phyloP scores from a whole-genome alignment of 2,113 vertebrate species.

The Rhinolophus ferrumequinum region DNA sequence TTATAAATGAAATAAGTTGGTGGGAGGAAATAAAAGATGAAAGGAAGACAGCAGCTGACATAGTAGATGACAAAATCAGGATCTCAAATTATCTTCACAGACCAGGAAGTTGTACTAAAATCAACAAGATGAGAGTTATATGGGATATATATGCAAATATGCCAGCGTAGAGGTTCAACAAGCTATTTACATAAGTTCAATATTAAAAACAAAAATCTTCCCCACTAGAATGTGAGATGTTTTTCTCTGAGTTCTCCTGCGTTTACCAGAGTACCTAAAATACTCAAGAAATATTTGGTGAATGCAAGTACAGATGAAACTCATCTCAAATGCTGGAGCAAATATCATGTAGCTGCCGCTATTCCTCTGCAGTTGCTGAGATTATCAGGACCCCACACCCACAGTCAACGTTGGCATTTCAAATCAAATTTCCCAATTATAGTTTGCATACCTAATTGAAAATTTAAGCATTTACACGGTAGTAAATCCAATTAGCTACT shows the following conservation, averaged over 20 bases:
- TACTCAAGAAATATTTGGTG: not conserved
- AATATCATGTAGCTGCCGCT: not conserved
- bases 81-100: constrained; percentile 24
- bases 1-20: not conserved
- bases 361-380: not conserved
- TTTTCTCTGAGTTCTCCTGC: not conserved
- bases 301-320: not conserved
- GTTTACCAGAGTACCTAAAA: not conserved
- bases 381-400: not conserved
- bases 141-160: not conserved
- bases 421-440: constrained; percentile 62
- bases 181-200: not conserved
- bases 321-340: not conserved
- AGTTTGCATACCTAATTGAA: constrained; percentile 39
- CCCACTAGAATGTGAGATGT: not conserved
- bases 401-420: constrained; percentile 32
- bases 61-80: not conserved
- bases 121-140: not conserved
- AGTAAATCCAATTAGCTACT: constrained; percentile 57
- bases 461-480: constrained; percentile 58
- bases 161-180: not conserved
- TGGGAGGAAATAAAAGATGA: not conserved
- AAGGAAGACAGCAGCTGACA: not conserved
- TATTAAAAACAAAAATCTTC: not conserved
- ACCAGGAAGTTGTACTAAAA: not conserved